Evolutionary conservation across 2,113 vertebrate genomes (phyloP).

Genomic region (Grus americana): DNA sequence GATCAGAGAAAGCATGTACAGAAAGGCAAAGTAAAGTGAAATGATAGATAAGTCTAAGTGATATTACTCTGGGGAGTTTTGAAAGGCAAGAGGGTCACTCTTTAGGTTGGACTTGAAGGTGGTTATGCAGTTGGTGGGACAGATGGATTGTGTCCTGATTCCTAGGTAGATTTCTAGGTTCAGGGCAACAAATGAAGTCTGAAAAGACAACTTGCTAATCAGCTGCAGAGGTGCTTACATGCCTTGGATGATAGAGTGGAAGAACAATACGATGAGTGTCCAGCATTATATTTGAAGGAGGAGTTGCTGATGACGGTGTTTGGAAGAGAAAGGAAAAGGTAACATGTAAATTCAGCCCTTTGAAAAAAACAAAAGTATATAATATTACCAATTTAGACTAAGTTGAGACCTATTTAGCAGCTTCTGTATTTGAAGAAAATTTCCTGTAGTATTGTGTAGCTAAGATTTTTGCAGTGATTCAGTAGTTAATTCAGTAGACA

Average conservation of each 20-base stretch:
- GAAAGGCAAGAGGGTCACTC: not conserved
- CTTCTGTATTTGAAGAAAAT: not conserved
- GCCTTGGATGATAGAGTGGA: not conserved
- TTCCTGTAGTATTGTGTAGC: not conserved
- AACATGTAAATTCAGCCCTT: not conserved
- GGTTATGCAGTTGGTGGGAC: not conserved
- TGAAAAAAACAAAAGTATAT: not conserved
- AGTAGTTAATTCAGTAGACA: not conserved
- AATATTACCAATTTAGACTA: not conserved
- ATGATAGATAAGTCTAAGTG: not conserved
- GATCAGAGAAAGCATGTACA: not conserved
- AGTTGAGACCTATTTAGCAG: not conserved
- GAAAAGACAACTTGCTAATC: not conserved
- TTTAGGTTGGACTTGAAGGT: not conserved
- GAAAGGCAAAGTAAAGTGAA: not conserved
- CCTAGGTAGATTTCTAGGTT: not conserved
- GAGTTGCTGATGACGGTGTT: not conserved
- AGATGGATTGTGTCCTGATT: not conserved
- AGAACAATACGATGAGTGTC: not conserved
- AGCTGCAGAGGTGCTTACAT: not conserved
- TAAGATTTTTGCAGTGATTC: not conserved
- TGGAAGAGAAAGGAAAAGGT: not conserved
- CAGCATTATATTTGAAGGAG: not conserved
- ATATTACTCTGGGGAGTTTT: not conserved
- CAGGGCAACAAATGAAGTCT: not conserved